Base-by-base conservation (phyloP, 2,113 vertebrate genomes). In the Neolamprologus kungweensis region DNA sequence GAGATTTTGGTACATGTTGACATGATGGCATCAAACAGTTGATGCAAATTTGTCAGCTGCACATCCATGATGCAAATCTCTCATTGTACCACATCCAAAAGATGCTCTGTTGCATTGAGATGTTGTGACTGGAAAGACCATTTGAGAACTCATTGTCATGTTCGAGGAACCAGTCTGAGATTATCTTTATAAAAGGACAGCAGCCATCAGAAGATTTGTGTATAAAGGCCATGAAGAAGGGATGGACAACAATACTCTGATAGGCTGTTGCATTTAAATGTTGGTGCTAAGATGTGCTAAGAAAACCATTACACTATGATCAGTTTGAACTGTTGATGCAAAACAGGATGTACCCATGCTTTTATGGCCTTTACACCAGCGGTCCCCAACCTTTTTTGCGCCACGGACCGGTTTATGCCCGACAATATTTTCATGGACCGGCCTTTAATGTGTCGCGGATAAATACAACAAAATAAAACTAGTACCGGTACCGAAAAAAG, bases 161-260 rank as follows among this genome's bases (percentile, higher is more conserved):
- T 9, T 40, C 0, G 5, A 68, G n/a, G 2, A 2, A 42, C 37
- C 13, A 0, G 1, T 71, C 37, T 71, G 65, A 26, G 65, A 23
- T 45, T 9, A 42, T 16, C 21, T 73, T 73, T 73, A 45, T 73
- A 45, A 28, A 45, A 47, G 14, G 14, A 26, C 13, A 3, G 68
- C 21, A 47, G 68, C 68, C 40, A 75, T 19, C 13, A 47, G 21
- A 45, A 45, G 40, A 73, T 26, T 42, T 42, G 68, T 5, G 23
- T 26, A 47, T 42, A 26, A 23, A 45, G 65, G 5, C 37, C 65
- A 68, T 40, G n/a, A 68, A 71, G 0, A 45, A 75, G 23, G 68
- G 21, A 75, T 47, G 40, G 68, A 75, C 40, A 28, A 0, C 14
- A 45, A 45, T 7, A 71, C 0, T 23, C n/a, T 1, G 14, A 26